Percentiles rank a stretch among this genome's conserved stretches.
These are phyloP conservation scores for Daboia siamensis DNA, from an alignment of 2,113 vertebrate species.

Conservation along the genomic window DNA sequence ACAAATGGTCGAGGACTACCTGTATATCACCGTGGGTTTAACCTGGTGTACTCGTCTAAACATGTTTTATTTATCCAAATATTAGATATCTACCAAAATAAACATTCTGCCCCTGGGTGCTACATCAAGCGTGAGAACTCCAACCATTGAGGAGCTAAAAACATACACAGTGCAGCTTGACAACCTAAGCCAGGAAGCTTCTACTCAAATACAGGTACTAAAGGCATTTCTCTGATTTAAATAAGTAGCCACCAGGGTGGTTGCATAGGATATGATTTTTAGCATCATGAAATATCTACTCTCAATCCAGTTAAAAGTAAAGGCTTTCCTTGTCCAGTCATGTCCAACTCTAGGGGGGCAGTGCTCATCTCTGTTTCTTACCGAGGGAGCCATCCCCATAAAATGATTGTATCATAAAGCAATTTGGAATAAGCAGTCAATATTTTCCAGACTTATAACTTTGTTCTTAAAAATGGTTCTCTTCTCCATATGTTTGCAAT, in stretches of 20 bases:
- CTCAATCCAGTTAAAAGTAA: neutral
- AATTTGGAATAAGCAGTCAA: neutral
- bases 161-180: slow-evolving; percentile 70
- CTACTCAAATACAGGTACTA: slow-evolving; percentile 68
- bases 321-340: neutral
- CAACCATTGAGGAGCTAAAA: slow-evolving; percentile 77
- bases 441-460: neutral
- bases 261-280: neutral
- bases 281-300: neutral
- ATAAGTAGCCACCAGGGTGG: neutral
- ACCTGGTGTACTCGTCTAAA: slow-evolving; percentile 20
- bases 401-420: neutral
- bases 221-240: neutral
- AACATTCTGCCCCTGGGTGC: slow-evolving; percentile 70
- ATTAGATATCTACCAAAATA: slow-evolving; percentile 58
- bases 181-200: slow-evolving; percentile 72
- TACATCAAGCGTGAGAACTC: slow-evolving; percentile 59
- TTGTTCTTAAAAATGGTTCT: slow-evolving; percentile 8
- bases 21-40: neutral
- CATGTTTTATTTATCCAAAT: slow-evolving; percentile 39
- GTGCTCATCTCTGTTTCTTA: neutral
- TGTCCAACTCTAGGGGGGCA: neutral
- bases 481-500: neutral
- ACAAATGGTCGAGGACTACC: neutral
- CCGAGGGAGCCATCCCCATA: neutral